Evolutionary conservation across 2,113 vertebrate species (phyloP).

Genomic region (Malurus melanocephalus): DNA sequence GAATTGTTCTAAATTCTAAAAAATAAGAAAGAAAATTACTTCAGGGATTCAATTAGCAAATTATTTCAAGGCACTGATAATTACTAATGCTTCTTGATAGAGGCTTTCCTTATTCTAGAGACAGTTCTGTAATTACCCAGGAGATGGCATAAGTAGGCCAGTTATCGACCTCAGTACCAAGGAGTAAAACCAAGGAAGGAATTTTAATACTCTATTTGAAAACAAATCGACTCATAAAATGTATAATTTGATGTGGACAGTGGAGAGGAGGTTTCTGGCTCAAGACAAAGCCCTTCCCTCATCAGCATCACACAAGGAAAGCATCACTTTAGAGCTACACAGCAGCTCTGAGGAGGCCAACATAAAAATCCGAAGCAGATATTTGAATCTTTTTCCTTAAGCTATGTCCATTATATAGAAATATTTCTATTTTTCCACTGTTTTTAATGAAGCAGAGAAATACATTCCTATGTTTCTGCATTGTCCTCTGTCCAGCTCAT

Average conservation of each 20-base stretch:
- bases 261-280: background rate
- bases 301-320: background rate
- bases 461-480: background rate
- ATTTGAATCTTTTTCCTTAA: background rate
- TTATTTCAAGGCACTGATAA: background rate
- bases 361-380: background rate
- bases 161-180: background rate
- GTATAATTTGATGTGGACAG: background rate
- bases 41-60: constrained; percentile 5
- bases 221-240: background rate
- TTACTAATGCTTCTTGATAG: background rate
- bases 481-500: background rate
- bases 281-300: background rate
- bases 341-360: background rate
- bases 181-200: background rate
- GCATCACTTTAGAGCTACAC: background rate
- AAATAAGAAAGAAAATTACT: constrained; percentile 1
- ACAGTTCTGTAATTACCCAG: constrained; percentile 34
- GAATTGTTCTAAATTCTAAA: background rate
- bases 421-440: background rate
- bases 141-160: constrained; percentile 48
- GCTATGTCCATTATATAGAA: background rate
- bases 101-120: background rate
- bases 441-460: background rate
- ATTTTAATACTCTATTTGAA: background rate